Evolutionary conservation across 1,140 invertebrate genomes (phyloP).

Genomic region (Drosophila ananassae): DNA sequence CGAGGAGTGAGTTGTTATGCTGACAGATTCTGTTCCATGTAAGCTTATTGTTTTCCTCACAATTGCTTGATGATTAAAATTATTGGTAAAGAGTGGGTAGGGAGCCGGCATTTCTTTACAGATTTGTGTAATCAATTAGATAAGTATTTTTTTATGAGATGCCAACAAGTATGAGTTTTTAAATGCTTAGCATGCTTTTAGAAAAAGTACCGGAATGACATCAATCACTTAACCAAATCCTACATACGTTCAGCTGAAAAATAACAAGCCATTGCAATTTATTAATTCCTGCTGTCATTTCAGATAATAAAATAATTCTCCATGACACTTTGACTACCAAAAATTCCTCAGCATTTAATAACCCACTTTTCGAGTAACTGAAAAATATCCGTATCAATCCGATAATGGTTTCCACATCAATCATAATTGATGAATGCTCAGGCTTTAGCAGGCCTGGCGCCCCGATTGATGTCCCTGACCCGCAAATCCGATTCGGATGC

Average conservation of each 20-base stretch:
- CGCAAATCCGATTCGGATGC: conserved; percentile 22
- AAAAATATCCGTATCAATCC: conserved; percentile 26
- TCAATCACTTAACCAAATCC: no score
- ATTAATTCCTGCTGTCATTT: no score
- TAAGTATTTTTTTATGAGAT: no score
- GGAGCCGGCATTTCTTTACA: no score
- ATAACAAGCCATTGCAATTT: neutral
- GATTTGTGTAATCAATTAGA: no score
- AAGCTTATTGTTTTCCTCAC: neutral
- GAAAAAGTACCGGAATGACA: no score
- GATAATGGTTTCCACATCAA: conserved; percentile 41
- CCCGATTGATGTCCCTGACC: conserved; percentile 24
- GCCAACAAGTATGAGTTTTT: no score
- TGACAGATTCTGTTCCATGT: conserved; percentile 1
- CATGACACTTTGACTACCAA: neutral
- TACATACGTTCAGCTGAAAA: no score
- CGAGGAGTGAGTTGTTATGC: neutral
- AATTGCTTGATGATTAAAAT: neutral
- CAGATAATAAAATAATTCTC: neutral
- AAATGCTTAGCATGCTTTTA: no score
- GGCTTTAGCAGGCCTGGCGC: neutral
- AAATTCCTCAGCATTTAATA: conserved; percentile 11
- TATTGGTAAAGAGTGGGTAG: no score
- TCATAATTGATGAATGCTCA: conserved; percentile 37
- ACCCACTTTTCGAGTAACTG: conserved; percentile 26